Percentiles rank a stretch among this genome's conserved stretches.
Evolutionary conservation across 2,113 vertebrate genomes (phyloP).

Genomic region (Crotalus helleri): DNA sequence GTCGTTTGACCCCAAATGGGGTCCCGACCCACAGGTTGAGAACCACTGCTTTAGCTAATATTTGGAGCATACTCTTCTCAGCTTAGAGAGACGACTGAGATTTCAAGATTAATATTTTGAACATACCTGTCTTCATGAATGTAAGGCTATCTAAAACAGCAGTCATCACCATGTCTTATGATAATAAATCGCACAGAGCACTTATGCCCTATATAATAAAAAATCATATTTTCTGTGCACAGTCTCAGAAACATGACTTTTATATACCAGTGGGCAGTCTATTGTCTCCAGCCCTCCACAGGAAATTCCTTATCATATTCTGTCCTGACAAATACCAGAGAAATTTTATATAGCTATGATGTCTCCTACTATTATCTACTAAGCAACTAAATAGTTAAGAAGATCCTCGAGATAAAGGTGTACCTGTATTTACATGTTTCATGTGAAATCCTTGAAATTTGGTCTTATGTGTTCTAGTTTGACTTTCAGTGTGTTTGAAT

Average conservation of each 20-base stretch:
- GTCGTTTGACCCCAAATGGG: too few relatives aligned
- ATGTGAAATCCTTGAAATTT: not conserved
- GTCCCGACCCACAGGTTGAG: too few relatives aligned
- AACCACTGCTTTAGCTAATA: not conserved
- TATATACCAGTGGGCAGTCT: not conserved
- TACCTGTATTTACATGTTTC: not conserved
- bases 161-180: not conserved
- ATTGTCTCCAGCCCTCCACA: not conserved
- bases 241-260: not conserved
- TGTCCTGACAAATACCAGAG: not conserved
- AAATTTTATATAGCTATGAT: too few relatives aligned
- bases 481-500: not conserved
- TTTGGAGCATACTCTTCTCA: not conserved
- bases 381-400: too few relatives aligned
- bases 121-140: not conserved
- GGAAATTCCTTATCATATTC: not conserved
- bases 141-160: not conserved
- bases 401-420: too few relatives aligned
- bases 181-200: not conserved
- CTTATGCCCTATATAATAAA: not conserved
- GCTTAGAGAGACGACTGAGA: not conserved
- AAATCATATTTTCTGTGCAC: not conserved
- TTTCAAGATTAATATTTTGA: not conserved
- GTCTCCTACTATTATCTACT: too few relatives aligned
- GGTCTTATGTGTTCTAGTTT: not conserved